Evolutionary conservation across 2,888 invertebrate genomes (phyloP).

Genomic region (Sphaerophoria rueppellii): DNA sequence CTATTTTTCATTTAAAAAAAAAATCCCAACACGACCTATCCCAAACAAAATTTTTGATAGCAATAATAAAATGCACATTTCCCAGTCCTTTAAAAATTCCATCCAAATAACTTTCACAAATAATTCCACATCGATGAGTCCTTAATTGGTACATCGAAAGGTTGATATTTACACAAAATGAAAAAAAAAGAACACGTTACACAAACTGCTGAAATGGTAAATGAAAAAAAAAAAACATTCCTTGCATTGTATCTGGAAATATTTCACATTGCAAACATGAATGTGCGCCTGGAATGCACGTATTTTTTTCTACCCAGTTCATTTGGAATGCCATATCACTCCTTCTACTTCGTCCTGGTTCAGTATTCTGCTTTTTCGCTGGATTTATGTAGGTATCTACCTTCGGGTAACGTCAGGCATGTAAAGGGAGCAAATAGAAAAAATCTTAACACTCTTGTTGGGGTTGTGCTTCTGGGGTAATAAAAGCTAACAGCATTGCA

Average conservation of each 20-base stretch:
- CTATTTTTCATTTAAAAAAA: not conserved
- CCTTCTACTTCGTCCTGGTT: not conserved
- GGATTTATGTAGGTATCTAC: conserved; percentile 9
- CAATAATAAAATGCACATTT: not conserved
- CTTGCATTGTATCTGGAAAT: conserved; percentile 49
- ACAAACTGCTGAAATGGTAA: conserved; percentile 14
- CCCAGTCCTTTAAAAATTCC: conserved; percentile 12
- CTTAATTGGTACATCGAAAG: conserved; percentile 43
- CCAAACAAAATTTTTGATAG: not conserved
- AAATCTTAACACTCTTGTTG: conserved; percentile 54
- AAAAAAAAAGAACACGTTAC: conserved; percentile 10
- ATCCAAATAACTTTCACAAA: conserved; percentile 16
- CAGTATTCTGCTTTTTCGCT: conserved; percentile 7
- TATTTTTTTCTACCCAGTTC: conserved; percentile 46
- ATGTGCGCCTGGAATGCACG: conserved; percentile 58
- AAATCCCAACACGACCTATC: conserved; percentile 21
- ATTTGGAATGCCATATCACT: conserved; percentile 49
- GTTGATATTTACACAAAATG: conserved; percentile 16
- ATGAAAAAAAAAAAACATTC: conserved; percentile 37
- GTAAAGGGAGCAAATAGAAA: not conserved
- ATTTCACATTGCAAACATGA: conserved; percentile 54
- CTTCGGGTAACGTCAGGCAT: not conserved
- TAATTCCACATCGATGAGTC: conserved; percentile 52
- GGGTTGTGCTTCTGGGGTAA: conserved; percentile 35
- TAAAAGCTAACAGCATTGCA: conserved; percentile 53